These are phyloP conservation scores for Amorpha juglandis DNA, from an alignment of 2,888 invertebrate species.

Conservation along the genomic window DNA sequence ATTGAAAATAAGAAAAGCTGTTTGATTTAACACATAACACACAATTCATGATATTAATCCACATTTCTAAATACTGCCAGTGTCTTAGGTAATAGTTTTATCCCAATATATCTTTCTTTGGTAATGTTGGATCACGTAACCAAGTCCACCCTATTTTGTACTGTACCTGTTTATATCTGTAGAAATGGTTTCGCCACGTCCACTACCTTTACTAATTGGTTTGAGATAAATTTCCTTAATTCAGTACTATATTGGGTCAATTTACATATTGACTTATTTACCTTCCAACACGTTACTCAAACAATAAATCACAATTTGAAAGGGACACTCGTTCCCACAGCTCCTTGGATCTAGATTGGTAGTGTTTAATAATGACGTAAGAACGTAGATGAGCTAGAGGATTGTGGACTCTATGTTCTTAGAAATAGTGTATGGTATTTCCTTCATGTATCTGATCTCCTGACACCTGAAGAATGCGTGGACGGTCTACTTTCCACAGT, in stretches of 20 bases:
- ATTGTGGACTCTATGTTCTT: constrained; percentile 33
- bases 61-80: neutral
- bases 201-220: constrained; percentile 2
- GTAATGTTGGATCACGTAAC: neutral
- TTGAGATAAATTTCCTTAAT: constrained; percentile 14
- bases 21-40: no score
- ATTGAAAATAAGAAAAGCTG: no score
- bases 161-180: neutral
- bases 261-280: constrained; percentile 41
- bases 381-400: neutral
- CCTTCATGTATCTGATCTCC: constrained; percentile 36
- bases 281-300: constrained; percentile 29
- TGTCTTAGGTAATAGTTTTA: neutral
- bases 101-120: neutral
- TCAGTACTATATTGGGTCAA: constrained; percentile 1
- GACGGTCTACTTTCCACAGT: constrained; percentile 69
- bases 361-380: constrained; percentile 23
- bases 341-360: constrained; percentile 58
- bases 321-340: constrained; percentile 77
- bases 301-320: constrained; percentile 59
- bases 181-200: neutral
- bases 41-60: no score
- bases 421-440: constrained; percentile 30
- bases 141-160: neutral
- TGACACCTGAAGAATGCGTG: constrained; percentile 61